phyloP scores from a whole-genome alignment of 35 echinoderm and acorn worm species.

The Apostichopus parvimensis region DNA sequence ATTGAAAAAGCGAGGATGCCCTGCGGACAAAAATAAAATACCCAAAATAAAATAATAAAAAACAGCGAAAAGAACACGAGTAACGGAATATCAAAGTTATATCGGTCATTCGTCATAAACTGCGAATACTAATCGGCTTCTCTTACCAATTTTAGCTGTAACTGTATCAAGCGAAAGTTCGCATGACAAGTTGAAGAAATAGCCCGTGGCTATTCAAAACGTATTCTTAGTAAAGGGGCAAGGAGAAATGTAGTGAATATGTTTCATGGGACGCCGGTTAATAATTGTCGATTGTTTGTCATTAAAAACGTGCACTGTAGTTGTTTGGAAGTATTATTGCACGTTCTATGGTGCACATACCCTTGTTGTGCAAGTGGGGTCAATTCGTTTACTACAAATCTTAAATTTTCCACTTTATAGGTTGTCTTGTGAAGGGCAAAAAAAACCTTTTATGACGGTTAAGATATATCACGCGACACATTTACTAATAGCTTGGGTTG shows the following conservation, averaged over 20 bases:
- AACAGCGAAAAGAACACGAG: no score
- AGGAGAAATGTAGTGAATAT: neutral
- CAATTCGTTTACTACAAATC: no score
- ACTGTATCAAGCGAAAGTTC: slow-evolving; percentile 15
- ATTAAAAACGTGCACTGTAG: no score
- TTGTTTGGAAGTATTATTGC: no score
- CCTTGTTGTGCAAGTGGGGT: no score
- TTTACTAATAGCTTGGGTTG: no score
- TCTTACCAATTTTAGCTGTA: slow-evolving; percentile 15
- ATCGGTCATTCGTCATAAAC: slow-evolving; percentile 24
- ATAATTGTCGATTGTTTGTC: neutral
- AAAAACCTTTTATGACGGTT: no score
- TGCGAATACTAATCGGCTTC: neutral
- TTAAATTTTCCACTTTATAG: no score
- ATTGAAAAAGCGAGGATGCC: slow-evolving; percentile 93
- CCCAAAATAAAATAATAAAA: neutral
- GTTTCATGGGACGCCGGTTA: neutral
- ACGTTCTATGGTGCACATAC: no score
- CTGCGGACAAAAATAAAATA: slow-evolving; percentile 48
- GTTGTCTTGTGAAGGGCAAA: no score
- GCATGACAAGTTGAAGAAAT: neutral
- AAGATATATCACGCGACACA: no score
- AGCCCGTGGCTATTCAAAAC: neutral
- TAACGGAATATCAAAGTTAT: neutral
- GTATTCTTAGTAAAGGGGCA: neutral